Conservation (phyloP, 2,797 vertebrate genomes). For the Aplochiton taeniatus region DNA sequence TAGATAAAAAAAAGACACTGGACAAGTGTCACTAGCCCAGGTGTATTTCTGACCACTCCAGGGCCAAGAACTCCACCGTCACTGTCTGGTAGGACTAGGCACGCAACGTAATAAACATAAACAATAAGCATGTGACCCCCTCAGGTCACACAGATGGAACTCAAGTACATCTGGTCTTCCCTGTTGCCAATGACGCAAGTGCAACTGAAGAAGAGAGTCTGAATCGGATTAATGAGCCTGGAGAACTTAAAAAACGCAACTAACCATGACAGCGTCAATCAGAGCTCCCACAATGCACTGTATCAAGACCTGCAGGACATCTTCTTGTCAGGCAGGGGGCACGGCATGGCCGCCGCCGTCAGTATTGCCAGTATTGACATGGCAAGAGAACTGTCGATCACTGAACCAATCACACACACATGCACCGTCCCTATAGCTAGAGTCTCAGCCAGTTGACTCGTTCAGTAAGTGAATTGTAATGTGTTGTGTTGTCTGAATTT, state of each 20-base stretch:
- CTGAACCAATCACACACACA: too few relatives aligned
- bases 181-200: conserved; percentile 37
- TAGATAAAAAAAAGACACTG: too few relatives aligned
- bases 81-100: conserved; percentile 58
- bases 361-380: too few relatives aligned
- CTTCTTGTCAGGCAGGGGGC: conserved; percentile 31
- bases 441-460: too few relatives aligned
- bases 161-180: conserved; percentile 42
- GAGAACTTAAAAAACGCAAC: conserved; percentile 55
- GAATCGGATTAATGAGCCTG: conserved; percentile 37
- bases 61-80: conserved; percentile 60
- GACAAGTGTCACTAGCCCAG: conserved; percentile 62
- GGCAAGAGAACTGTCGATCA: too few relatives aligned
- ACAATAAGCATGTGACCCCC: too few relatives aligned
- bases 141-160: conserved; percentile 40
- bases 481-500: too few relatives aligned
- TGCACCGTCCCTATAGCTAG: too few relatives aligned
- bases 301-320: conserved; percentile 43
- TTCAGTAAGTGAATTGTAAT: too few relatives aligned
- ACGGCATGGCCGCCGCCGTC: too few relatives aligned
- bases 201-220: conserved; percentile 46
- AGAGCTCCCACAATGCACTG: conserved; percentile 47
- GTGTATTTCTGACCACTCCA: conserved; percentile 62
- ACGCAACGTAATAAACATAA: conserved; percentile 38
- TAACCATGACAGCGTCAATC: conserved; percentile 50